Percentiles rank a stretch among this genome's conserved stretches.
Conservation (phyloP, 2,797 vertebrate genomes). For the Argyrosomus regius region DNA sequence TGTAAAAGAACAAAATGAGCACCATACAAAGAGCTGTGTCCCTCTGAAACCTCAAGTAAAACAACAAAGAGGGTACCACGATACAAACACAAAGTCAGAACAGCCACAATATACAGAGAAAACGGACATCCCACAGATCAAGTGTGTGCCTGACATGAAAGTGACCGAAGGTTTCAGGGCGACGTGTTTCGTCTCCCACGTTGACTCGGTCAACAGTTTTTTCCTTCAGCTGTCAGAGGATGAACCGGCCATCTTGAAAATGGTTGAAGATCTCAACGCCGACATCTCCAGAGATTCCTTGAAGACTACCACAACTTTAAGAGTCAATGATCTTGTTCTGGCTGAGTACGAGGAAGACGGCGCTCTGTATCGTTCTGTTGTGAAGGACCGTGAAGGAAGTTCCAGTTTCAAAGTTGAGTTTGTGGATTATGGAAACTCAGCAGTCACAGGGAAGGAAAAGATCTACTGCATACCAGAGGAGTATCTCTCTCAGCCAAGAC, state of each 20-base stretch:
- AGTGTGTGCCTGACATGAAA: slow-evolving; percentile 74
- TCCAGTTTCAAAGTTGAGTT: slow-evolving; percentile 86
- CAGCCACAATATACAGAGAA: background rate
- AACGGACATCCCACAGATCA: slow-evolving; percentile 53
- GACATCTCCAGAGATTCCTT: slow-evolving; percentile 49
- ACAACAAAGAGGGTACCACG: background rate
- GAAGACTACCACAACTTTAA: slow-evolving; percentile 50
- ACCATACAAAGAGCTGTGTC: slow-evolving; percentile 7
- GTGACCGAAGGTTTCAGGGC: slow-evolving; percentile 77
- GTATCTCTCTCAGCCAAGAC: slow-evolving; percentile 82
- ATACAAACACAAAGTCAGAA: background rate
- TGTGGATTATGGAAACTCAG: slow-evolving; percentile 91
- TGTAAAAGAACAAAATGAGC: slow-evolving; percentile 4
- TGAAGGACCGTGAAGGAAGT: slow-evolving; percentile 73
- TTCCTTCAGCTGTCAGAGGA: slow-evolving; percentile 89
- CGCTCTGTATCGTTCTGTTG: slow-evolving; percentile 87
- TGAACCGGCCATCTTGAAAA: slow-evolving; percentile 84
- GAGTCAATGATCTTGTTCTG: slow-evolving; percentile 82
- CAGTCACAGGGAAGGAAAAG: slow-evolving; percentile 80
- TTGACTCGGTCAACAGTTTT: slow-evolving; percentile 81
- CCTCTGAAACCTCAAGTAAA: slow-evolving; percentile 15
- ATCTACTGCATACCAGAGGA: slow-evolving; percentile 77
- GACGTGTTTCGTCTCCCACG: slow-evolving; percentile 83
- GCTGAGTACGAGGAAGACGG: slow-evolving; percentile 82
- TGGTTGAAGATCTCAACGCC: slow-evolving; percentile 84